Evolutionary conservation across 2,888 invertebrate species (phyloP).

Genomic region (Nemotelus nigrinus): DNA sequence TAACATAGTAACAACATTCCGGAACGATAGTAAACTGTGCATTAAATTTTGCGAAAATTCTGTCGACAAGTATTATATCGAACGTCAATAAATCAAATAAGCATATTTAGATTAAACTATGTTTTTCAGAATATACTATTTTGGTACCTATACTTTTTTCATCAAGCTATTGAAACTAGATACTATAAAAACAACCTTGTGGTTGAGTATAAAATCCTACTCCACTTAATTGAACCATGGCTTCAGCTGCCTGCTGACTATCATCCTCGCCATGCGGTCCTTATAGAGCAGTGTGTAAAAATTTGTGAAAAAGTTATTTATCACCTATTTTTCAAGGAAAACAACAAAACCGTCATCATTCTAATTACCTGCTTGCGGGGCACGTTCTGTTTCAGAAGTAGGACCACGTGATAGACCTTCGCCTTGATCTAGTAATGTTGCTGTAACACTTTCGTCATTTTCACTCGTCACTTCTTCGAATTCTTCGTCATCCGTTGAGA

Average conservation of each 20-base stretch:
- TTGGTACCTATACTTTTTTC: too few relatives aligned
- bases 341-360: neutral
- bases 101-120: too few relatives aligned
- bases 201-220: conserved; percentile 72
- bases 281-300: conserved; percentile 56
- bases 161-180: too few relatives aligned
- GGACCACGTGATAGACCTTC: conserved; percentile 54
- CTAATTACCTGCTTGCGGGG: conserved; percentile 39
- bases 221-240: conserved; percentile 78
- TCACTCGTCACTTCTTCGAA: conserved; percentile 72
- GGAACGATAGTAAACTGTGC: too few relatives aligned
- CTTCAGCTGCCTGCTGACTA: conserved; percentile 79
- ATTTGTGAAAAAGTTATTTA: conserved; percentile 11
- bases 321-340: neutral
- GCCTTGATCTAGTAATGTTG: conserved; percentile 62
- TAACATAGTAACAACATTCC: too few relatives aligned
- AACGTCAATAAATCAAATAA: too few relatives aligned
- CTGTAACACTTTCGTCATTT: conserved; percentile 67
- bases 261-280: conserved; percentile 69
- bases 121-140: too few relatives aligned
- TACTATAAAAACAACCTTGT: conserved; percentile 58
- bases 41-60: neutral
- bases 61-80: too few relatives aligned
- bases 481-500: conserved; percentile 76
- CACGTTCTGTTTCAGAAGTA: conserved; percentile 44